These are phyloP conservation scores for Doryteuthis pealeii DNA, from an alignment of 1,140 invertebrate species.

Conservation along the genomic window DNA sequence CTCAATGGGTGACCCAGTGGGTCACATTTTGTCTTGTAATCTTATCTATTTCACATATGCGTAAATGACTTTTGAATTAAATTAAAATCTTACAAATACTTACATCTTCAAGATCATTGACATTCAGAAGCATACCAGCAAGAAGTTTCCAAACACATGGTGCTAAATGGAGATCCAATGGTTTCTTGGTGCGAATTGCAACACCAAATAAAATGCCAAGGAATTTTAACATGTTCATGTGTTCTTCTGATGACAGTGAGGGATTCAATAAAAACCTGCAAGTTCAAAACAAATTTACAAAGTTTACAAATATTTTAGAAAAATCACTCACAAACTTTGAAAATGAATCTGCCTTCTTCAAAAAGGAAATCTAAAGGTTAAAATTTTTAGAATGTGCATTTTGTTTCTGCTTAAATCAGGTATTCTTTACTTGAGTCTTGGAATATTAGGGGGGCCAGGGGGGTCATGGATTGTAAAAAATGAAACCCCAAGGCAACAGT, in stretches of 20 bases:
- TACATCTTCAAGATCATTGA: constrained; percentile 70
- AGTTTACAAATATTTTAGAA: background rate
- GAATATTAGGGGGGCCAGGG: too few relatives aligned
- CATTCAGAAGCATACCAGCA: constrained; percentile 65
- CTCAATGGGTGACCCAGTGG: too few relatives aligned
- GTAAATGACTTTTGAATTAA: too few relatives aligned
- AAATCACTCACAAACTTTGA: background rate
- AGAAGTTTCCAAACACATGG: constrained; percentile 71
- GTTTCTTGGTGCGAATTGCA: constrained; percentile 90
- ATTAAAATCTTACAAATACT: background rate
- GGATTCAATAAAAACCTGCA: constrained; percentile 67
- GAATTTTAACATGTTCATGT: constrained; percentile 66
- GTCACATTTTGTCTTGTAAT: too few relatives aligned
- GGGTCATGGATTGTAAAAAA: too few relatives aligned
- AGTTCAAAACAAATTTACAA: background rate
- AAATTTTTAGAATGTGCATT: too few relatives aligned
- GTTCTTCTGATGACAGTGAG: constrained; percentile 63
- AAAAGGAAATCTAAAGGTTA: too few relatives aligned
- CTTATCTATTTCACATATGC: too few relatives aligned
- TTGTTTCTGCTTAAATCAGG: too few relatives aligned
- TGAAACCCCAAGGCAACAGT: too few relatives aligned
- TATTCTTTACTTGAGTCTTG: too few relatives aligned
- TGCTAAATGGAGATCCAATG: constrained; percentile 72
- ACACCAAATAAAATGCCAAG: constrained; percentile 91
- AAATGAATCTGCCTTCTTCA: too few relatives aligned